Conservation (phyloP, 2,888 invertebrate species). For the Griposia aprilina region DNA sequence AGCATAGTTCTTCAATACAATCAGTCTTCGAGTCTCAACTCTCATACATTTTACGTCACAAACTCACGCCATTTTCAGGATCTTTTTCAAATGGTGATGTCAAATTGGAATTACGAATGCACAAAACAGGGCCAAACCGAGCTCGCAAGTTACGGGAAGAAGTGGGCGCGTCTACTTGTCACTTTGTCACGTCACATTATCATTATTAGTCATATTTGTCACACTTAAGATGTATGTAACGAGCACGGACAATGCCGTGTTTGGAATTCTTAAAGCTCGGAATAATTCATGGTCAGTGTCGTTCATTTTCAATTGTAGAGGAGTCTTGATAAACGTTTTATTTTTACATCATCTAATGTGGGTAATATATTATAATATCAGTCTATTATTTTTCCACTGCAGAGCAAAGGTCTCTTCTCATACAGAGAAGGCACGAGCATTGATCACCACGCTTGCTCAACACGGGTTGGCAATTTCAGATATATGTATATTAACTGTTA, state of each 20-base stretch:
- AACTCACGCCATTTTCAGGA: not conserved
- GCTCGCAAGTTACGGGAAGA: conserved; percentile 48
- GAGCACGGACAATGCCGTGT: conserved; percentile 32
- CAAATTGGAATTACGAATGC: conserved; percentile 43
- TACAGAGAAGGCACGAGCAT: not conserved
- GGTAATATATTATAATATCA: not conserved
- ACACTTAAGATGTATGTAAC: conserved; percentile 51
- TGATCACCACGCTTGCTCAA: not conserved
- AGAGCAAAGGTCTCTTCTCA: not conserved
- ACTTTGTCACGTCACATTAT: conserved; percentile 38
- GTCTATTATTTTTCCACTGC: not conserved
- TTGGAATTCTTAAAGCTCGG: conserved; percentile 43
- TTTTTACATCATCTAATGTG: conserved; percentile 9
- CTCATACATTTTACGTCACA: not conserved
- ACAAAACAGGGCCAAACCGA: conserved; percentile 26
- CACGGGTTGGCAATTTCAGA: not conserved
- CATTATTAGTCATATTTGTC: conserved; percentile 51
- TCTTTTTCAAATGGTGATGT: not conserved
- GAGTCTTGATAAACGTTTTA: not conserved
- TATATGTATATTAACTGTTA: not conserved
- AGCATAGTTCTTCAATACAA: not conserved
- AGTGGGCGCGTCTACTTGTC: conserved; percentile 56
- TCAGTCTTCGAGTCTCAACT: not conserved
- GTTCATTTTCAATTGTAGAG: conserved; percentile 18
- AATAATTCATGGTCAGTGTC: conserved; percentile 46